These are phyloP conservation scores for Philereme vetulata DNA, from an alignment of 2,888 invertebrate genomes.

Conservation along the genomic window DNA sequence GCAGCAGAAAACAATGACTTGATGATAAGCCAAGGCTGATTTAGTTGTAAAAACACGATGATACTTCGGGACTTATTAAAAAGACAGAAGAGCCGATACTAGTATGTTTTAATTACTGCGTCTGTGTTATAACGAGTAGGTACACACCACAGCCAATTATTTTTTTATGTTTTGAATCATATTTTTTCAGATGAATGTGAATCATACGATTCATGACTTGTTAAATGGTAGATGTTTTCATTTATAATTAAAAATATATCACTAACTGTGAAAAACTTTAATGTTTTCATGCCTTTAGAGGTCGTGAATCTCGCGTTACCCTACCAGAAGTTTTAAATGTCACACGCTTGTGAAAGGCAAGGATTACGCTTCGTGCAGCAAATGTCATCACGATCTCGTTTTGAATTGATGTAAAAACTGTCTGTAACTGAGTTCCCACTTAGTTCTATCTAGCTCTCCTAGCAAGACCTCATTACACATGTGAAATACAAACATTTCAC, in stretches of 20 bases:
- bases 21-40: constrained; percentile 38
- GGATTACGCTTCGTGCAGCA: constrained; percentile 57
- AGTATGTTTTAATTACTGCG: constrained; percentile 2
- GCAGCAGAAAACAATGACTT: constrained; percentile 39
- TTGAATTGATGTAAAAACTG: constrained; percentile 56
- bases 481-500: constrained; percentile 17
- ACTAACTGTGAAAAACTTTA: neutral
- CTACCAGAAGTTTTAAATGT: constrained; percentile 64
- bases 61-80: neutral
- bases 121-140: constrained; percentile 3
- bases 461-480: constrained; percentile 27
- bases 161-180: constrained; percentile 22
- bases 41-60: constrained; percentile 3
- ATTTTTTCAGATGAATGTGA: constrained; percentile 21
- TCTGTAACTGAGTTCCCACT: constrained; percentile 22
- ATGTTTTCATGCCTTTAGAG: constrained; percentile 18
- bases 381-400: constrained; percentile 72
- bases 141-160: constrained; percentile 16
- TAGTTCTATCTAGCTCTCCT: constrained; percentile 9
- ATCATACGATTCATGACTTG: constrained; percentile 12
- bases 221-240: constrained; percentile 6
- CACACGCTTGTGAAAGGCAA: constrained; percentile 69
- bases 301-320: constrained; percentile 54
- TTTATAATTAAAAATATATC: neutral
- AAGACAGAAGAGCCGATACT: neutral